Evolutionary conservation across 2,888 invertebrate genomes (phyloP).

Genomic region (Pristionchus entomophagus): DNA sequence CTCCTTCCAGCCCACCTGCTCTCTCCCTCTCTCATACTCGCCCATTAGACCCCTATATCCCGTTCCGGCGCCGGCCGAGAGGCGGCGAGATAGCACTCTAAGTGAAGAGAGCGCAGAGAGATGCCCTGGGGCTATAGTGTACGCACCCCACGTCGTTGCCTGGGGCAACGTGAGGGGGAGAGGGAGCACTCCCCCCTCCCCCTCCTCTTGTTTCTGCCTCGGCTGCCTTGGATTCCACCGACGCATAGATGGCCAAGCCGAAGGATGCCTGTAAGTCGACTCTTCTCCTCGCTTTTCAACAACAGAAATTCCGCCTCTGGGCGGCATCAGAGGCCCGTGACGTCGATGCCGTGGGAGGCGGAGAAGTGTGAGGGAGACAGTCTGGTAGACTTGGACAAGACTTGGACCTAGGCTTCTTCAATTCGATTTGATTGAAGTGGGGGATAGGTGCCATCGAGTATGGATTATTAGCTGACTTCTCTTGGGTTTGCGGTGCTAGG

Average conservation of each 20-base stretch:
- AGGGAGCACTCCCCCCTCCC: background rate
- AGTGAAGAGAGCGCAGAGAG: background rate
- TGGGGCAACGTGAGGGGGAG: background rate
- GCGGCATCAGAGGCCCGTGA: background rate
- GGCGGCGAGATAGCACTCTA: background rate
- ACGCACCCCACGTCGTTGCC: background rate
- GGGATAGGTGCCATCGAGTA: too few species aligned
- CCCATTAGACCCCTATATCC: background rate
- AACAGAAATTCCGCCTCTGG: background rate
- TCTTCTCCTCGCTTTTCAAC: conserved; percentile 17
- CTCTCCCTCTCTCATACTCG: background rate
- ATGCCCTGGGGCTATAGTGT: background rate
- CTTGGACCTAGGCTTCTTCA: too few species aligned
- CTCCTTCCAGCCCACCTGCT: background rate
- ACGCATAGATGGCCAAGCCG: background rate
- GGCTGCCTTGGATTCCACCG: background rate
- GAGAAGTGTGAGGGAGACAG: background rate
- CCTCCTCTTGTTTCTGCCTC: background rate
- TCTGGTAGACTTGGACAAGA: too few species aligned
- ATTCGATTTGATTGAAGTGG: too few species aligned
- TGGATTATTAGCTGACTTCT: too few species aligned
- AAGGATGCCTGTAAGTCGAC: conserved; percentile 42
- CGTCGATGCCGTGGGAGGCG: background rate
- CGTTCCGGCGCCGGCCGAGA: too few species aligned
- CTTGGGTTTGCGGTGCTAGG: too few species aligned